Conservation (phyloP, 2,888 invertebrate genomes). For the Cosmia pyralina region DNA sequence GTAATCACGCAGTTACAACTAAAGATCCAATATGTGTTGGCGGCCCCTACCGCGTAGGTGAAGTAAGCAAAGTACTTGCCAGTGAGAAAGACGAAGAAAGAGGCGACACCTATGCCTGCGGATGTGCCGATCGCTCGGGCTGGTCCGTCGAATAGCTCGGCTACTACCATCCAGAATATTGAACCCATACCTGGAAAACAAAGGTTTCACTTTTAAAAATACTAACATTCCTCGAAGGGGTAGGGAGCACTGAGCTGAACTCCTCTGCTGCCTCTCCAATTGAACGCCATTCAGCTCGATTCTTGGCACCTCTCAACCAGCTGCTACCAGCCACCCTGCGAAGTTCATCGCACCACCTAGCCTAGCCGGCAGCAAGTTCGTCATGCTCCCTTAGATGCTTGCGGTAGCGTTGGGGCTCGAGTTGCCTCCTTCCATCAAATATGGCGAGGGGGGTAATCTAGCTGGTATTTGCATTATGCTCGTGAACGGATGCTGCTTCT, state of each 20-base stretch:
- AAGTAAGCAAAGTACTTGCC: conserved; percentile 74
- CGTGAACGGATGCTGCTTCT: no score
- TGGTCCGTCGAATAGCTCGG: conserved; percentile 79
- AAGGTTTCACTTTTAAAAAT: background rate
- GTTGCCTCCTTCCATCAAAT: no score
- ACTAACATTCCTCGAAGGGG: background rate
- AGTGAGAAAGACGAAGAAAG: conserved; percentile 37
- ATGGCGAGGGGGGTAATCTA: no score
- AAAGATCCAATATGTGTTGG: conserved; percentile 76
- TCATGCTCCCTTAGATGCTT: no score
- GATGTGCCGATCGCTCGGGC: conserved; percentile 74
- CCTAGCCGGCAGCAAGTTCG: no score
- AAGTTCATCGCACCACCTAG: no score
- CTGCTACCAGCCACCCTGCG: no score
- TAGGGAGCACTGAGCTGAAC: background rate
- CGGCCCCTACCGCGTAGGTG: conserved; percentile 71
- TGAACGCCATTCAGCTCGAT: background rate
- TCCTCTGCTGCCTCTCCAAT: background rate
- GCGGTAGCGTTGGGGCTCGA: no score
- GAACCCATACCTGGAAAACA: conserved; percentile 76
- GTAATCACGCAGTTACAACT: conserved; percentile 68
- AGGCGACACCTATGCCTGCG: background rate
- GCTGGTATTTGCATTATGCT: no score
- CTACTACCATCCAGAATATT: conserved; percentile 73
- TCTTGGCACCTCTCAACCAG: background rate